Conservation (phyloP, 2,113 vertebrate species). For the Zeus faber region DNA sequence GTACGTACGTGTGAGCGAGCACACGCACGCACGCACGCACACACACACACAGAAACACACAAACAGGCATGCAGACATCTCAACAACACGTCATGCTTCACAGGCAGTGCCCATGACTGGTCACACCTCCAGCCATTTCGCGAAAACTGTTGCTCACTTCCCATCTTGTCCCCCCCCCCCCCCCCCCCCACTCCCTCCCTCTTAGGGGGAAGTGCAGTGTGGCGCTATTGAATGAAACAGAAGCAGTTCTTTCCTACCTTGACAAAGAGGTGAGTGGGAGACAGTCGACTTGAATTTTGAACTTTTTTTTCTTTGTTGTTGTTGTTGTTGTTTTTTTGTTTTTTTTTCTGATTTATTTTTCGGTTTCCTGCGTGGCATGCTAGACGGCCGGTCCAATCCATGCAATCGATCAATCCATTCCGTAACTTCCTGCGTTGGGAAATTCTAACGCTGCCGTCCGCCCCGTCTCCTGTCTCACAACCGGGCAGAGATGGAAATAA, state of each 20-base stretch:
- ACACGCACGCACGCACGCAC: conserved; percentile 1
- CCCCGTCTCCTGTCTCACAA: too few species aligned
- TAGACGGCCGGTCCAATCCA: too few species aligned
- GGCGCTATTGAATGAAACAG: conserved; percentile 93
- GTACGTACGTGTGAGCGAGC: conserved; percentile 53
- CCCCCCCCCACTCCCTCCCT: conserved; percentile 23
- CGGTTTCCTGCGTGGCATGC: too few species aligned
- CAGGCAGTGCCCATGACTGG: conserved; percentile 35
- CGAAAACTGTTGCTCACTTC: conserved; percentile 8
- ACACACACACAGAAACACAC: conserved; percentile 11
- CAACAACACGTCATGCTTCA: conserved; percentile 19
- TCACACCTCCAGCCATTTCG: conserved; percentile 25
- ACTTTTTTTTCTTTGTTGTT: too few species aligned
- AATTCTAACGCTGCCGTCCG: too few species aligned
- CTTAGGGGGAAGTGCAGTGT: conserved; percentile 95
- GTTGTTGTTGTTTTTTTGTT: too few species aligned
- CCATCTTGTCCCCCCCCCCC: conserved; percentile 35
- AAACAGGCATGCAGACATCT: neutral
- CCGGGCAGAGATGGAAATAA: too few species aligned
- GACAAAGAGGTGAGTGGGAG: conserved; percentile 89
- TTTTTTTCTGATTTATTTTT: neutral
- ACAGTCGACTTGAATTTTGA: neutral
- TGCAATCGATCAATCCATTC: too few species aligned
- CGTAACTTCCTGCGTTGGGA: too few species aligned
- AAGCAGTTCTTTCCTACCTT: conserved; percentile 91